Conservation (phyloP, 1,140 invertebrate species). For the Conus ventricosus region DNA sequence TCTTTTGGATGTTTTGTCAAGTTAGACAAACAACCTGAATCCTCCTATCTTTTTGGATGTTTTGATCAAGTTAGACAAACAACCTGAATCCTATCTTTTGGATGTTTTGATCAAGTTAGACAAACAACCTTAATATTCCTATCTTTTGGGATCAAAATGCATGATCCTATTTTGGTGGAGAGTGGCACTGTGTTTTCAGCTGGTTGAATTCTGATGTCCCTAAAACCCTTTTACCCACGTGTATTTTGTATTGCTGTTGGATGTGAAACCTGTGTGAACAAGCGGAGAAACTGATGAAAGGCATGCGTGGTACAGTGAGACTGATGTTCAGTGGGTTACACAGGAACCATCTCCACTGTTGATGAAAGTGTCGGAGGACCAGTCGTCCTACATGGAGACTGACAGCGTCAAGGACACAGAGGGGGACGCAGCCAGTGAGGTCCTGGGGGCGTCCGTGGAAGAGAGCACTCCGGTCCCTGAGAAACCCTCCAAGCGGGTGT, state of each 20-base stretch:
- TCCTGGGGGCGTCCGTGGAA: slow-evolving; percentile 51
- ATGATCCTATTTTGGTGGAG: neutral
- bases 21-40: too few species aligned
- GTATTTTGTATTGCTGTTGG: neutral
- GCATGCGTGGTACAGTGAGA: neutral
- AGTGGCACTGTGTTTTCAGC: too few species aligned
- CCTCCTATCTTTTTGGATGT: too few species aligned
- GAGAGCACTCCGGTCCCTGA: slow-evolving; percentile 54
- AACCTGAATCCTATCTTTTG: too few species aligned
- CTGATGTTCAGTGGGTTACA: slow-evolving; percentile 20
- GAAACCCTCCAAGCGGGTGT: slow-evolving; percentile 57
- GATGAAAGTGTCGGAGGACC: slow-evolving; percentile 73
- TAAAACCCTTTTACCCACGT: too few species aligned
- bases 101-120: too few species aligned
- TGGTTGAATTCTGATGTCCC: too few species aligned
- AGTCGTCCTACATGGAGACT: slow-evolving; percentile 53
- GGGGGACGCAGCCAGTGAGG: slow-evolving; percentile 52
- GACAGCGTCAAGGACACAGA: slow-evolving; percentile 53
- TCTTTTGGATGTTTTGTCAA: too few species aligned
- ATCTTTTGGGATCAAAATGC: neutral
- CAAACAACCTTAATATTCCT: too few species aligned
- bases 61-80: too few species aligned
- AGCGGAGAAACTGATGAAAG: neutral
- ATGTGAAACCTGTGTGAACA: neutral
- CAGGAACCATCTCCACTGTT: slow-evolving; percentile 79